Percentiles rank a stretch among this genome's conserved stretches.
phyloP scores from a whole-genome alignment of 2,113 vertebrate genomes.

The Onychostoma macrolepis region DNA sequence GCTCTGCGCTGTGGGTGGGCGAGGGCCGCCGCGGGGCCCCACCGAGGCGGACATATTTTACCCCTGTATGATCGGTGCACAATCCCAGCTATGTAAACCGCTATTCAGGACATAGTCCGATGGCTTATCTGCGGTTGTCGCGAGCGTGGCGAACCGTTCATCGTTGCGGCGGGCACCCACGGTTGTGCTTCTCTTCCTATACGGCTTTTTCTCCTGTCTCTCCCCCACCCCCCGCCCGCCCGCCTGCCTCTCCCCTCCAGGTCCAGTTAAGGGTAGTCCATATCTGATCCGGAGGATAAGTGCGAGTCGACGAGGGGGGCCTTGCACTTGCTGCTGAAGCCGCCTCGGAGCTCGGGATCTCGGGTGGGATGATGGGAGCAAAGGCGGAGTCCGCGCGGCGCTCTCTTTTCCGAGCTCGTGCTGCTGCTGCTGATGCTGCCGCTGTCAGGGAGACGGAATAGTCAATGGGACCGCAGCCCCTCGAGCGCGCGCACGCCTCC shows the following conservation, averaged over 20 bases:
- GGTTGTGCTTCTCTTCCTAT: slow-evolving; percentile 69
- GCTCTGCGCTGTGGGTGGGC: slow-evolving; percentile 89
- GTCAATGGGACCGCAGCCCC: slow-evolving; percentile 86
- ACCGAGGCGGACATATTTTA: slow-evolving; percentile 90
- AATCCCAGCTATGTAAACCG: slow-evolving; percentile 74
- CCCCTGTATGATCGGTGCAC: slow-evolving; percentile 75
- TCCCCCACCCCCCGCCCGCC: slow-evolving; percentile 66
- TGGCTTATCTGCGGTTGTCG: slow-evolving; percentile 75
- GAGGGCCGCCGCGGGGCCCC: slow-evolving; percentile 93
- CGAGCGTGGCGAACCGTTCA: slow-evolving; percentile 82
- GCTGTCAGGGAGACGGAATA: slow-evolving; percentile 81
- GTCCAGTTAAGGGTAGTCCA: slow-evolving; percentile 80
- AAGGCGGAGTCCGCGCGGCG: slow-evolving; percentile 77
- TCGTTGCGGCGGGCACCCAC: slow-evolving; percentile 81
- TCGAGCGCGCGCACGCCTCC: slow-evolving; percentile 76
- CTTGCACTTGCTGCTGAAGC: slow-evolving; percentile 55
- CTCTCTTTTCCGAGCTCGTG: slow-evolving; percentile 60
- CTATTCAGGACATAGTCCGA: slow-evolving; percentile 87
- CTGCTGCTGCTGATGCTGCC: slow-evolving; percentile 72
- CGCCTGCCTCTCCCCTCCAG: slow-evolving; percentile 74
- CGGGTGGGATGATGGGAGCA: slow-evolving; percentile 52
- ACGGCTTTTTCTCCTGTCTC: slow-evolving; percentile 66
- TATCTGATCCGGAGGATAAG: slow-evolving; percentile 72
- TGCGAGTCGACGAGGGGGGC: slow-evolving; percentile 54
- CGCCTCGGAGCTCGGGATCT: slow-evolving; percentile 56